Percentiles rank a stretch among this genome's conserved stretches.
Evolutionary conservation across 2,888 invertebrate species (phyloP).

Genomic region (Drosophila vallismaia): DNA sequence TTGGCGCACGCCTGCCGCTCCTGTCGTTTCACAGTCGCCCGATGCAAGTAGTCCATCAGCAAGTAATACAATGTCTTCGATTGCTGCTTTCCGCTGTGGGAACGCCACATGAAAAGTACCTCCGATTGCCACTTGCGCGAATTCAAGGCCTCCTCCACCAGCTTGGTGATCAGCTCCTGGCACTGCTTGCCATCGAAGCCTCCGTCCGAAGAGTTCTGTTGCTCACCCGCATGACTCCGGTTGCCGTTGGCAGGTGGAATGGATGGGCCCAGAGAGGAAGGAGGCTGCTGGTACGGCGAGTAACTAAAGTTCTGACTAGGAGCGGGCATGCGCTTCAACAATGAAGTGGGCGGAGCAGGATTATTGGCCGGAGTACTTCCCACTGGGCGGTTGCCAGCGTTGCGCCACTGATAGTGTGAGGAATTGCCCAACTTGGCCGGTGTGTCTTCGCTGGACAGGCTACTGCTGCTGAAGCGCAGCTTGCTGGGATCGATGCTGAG

Average conservation of each 20-base stretch:
- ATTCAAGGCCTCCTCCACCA: constrained; percentile 72
- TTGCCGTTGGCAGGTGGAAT: constrained; percentile 3
- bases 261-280: constrained; percentile 13
- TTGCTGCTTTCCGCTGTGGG: constrained; percentile 60
- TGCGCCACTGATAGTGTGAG: constrained; percentile 74
- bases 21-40: constrained; percentile 52
- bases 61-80: constrained; percentile 67
- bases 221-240: constrained; percentile 25
- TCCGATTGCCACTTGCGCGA: constrained; percentile 66
- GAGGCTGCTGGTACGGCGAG: constrained; percentile 48
- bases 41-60: constrained; percentile 76
- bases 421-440: constrained; percentile 72
- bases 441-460: constrained; percentile 54
- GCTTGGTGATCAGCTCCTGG: constrained; percentile 64
- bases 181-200: constrained; percentile 58
- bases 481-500: constrained; percentile 79
- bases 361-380: constrained; percentile 26
- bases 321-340: constrained; percentile 55
- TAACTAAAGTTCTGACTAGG: constrained; percentile 37
- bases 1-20: constrained; percentile 75
- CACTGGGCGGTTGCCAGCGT: constrained; percentile 53
- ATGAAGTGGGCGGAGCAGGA: constrained; percentile 32
- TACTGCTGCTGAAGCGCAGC: constrained; percentile 71
- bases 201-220: constrained; percentile 1
- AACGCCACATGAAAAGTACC: constrained; percentile 67